These are phyloP conservation scores for Holocentrus rufus DNA, from an alignment of 2,797 vertebrate species.

Conservation along the genomic window DNA sequence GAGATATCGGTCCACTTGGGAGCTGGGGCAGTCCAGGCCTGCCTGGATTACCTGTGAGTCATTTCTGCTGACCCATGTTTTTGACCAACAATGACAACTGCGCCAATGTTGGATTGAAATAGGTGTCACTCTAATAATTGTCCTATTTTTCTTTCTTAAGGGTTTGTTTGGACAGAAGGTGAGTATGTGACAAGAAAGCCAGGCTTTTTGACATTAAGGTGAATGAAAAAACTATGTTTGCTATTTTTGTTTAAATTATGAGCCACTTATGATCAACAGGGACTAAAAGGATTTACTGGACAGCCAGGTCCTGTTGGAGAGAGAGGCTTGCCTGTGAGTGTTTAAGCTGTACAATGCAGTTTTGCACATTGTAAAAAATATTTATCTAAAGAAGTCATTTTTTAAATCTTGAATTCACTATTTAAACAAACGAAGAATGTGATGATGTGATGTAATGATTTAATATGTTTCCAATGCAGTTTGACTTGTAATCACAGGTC, in stretches of 20 bases:
- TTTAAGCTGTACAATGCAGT: background rate
- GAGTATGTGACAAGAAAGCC: constrained; percentile 45
- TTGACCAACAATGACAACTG: background rate
- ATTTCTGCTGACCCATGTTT: background rate
- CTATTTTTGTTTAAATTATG: background rate
- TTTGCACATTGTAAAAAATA: background rate
- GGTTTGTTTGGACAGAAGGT: constrained; percentile 85
- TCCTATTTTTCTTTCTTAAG: constrained; percentile 63
- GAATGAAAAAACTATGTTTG: background rate
- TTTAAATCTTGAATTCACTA: no score
- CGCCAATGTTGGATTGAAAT: background rate
- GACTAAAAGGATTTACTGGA: constrained; percentile 83
- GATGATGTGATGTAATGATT: background rate
- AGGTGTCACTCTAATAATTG: constrained; percentile 13
- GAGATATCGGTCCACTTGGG: constrained; percentile 79
- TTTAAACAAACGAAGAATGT: background rate
- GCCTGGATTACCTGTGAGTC: constrained; percentile 82
- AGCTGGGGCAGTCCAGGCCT: constrained; percentile 75
- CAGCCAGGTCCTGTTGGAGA: constrained; percentile 72
- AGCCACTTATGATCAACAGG: constrained; percentile 71
- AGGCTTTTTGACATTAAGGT: background rate
- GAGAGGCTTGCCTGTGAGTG: constrained; percentile 80
- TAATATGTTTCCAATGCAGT: background rate
- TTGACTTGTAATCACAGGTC: background rate
- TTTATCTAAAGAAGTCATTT: no score